These are phyloP conservation scores for Fulmarus glacialis DNA, from an alignment of 2,113 vertebrate genomes.

Conservation along the genomic window DNA sequence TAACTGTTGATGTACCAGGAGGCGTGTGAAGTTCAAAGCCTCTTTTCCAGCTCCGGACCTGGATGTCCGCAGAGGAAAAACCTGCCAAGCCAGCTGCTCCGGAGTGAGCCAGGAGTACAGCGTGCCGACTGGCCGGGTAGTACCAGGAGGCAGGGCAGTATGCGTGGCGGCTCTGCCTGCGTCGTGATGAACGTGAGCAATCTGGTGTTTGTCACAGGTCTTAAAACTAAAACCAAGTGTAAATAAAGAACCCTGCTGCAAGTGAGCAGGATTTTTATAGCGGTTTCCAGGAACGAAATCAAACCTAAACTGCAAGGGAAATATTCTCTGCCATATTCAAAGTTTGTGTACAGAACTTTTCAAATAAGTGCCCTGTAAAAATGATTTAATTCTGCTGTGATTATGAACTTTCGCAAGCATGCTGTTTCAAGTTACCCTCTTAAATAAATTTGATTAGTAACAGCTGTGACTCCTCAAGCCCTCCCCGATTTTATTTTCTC, in stretches of 20 bases:
- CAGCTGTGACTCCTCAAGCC: neutral
- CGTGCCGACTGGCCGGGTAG: accelerated
- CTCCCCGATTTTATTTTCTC: neutral
- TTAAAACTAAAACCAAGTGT: conserved; percentile 30
- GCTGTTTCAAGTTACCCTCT: neutral
- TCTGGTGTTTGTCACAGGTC: conserved; percentile 59
- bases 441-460: conserved; percentile 16
- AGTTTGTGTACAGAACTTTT: conserved; percentile 37
- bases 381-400: conserved; percentile 38
- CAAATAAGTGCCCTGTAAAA: conserved; percentile 58
- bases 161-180: neutral
- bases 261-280: neutral
- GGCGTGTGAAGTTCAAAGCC: neutral
- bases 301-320: conserved; percentile 20
- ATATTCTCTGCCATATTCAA: neutral
- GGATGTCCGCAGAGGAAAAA: neutral
- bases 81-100: neutral
- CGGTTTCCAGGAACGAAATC: conserved; percentile 15
- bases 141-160: neutral
- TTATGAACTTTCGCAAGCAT: neutral
- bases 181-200: neutral
- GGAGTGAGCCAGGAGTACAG: neutral
- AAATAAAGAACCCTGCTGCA: conserved; percentile 4
- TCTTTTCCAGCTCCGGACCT: neutral
- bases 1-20: neutral